Conservation (phyloP, 1,140 invertebrate genomes). For the Drosophila grimshawi region DNA sequence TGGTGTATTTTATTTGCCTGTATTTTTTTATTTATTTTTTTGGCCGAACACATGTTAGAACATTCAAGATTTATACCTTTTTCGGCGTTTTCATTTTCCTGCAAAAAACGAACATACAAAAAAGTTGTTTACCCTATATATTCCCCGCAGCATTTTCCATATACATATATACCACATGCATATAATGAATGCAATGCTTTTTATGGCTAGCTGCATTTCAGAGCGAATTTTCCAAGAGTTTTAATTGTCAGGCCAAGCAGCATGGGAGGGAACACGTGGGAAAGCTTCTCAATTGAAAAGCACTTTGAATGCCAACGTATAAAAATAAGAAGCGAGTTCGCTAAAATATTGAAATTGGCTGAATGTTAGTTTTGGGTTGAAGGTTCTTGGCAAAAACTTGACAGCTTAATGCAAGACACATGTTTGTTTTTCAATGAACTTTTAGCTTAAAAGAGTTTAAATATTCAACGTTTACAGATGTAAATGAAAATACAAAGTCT, state of each 20-base stretch:
- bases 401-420: constrained; percentile 1
- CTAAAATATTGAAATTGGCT: neutral
- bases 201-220: constrained; percentile 73
- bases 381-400: neutral
- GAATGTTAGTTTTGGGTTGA: constrained; percentile 1
- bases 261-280: neutral
- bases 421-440: neutral
- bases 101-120: constrained; percentile 22
- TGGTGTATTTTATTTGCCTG: constrained; percentile 35
- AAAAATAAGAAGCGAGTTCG: neutral
- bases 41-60: constrained; percentile 70
- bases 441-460: neutral
- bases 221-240: constrained; percentile 30
- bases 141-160: constrained; percentile 43
- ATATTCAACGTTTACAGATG: neutral
- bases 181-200: constrained; percentile 60
- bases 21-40: constrained; percentile 65
- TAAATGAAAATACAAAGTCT: constrained; percentile 38
- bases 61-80: constrained; percentile 75
- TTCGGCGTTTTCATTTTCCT: constrained; percentile 39
- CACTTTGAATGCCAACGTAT: constrained; percentile 49
- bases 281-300: constrained; percentile 60
- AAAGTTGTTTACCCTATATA: constrained; percentile 48
- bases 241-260: constrained; percentile 64
- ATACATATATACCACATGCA: constrained; percentile 1